Evolutionary conservation across 2,113 vertebrate genomes (phyloP).

Genomic region (Caranx ignobilis): DNA sequence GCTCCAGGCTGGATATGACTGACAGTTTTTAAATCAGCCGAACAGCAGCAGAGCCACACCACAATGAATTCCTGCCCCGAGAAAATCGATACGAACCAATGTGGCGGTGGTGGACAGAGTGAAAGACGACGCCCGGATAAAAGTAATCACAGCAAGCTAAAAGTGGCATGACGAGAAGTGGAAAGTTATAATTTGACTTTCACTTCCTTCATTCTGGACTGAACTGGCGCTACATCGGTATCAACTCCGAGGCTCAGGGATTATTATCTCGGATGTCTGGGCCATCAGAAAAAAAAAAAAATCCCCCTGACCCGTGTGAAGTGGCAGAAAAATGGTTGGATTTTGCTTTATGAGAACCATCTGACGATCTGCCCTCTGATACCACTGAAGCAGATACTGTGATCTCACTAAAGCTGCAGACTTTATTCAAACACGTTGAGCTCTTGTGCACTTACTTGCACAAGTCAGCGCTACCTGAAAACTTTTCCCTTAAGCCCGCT

Average conservation of each 20-base stretch:
- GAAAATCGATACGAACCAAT: no score
- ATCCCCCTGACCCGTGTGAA: no score
- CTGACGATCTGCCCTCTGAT: slow-evolving; percentile 1
- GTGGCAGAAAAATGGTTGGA: neutral
- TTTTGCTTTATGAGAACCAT: neutral
- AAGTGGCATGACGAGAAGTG: neutral
- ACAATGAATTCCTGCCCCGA: no score
- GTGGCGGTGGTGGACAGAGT: no score
- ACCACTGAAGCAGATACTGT: neutral
- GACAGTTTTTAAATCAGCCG: no score
- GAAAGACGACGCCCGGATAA: no score
- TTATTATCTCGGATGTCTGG: neutral
- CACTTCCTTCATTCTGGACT: neutral
- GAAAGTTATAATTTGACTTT: neutral
- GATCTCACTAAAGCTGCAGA: slow-evolving; percentile 24
- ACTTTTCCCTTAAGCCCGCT: slow-evolving; percentile 19
- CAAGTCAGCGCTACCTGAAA: slow-evolving; percentile 36
- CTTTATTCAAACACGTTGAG: slow-evolving; percentile 15
- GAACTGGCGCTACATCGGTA: neutral
- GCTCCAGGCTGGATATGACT: no score
- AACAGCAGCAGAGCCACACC: no score
- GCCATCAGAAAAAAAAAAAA: neutral
- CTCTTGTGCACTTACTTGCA: slow-evolving; percentile 13
- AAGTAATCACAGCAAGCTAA: no score
- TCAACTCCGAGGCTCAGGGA: neutral